Percentiles rank a stretch among this genome's conserved stretches.
Conservation (phyloP, 2,113 vertebrate genomes). For the Trematocara nigrifrons region DNA sequence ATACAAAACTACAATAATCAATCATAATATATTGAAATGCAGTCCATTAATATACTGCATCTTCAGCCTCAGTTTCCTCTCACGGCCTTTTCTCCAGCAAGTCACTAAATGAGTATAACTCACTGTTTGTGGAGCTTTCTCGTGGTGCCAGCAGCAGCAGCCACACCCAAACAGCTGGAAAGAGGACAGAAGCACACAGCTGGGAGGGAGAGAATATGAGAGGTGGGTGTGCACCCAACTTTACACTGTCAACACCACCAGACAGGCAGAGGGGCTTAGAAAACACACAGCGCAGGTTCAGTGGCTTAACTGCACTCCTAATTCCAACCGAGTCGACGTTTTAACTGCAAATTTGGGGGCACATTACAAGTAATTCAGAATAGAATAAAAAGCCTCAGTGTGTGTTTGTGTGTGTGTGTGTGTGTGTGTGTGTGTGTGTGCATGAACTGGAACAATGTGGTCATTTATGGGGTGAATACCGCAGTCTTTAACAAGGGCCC, state of each 20-base stretch:
- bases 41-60: not conserved
- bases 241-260: not conserved
- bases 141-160: slow-evolving; percentile 38
- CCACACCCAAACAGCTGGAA: slow-evolving; percentile 50
- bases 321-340: not conserved
- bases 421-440: slow-evolving; percentile 9
- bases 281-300: not conserved
- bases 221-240: not conserved
- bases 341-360: slow-evolving; percentile 11
- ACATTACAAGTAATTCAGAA: slow-evolving; percentile 27
- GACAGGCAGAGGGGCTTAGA: not conserved
- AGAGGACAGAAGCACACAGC: slow-evolving; percentile 36
- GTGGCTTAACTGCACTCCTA: not conserved
- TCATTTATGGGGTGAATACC: slow-evolving; percentile 57
- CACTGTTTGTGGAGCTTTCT: slow-evolving; percentile 11
- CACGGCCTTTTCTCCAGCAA: not conserved
- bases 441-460: slow-evolving; percentile 53
- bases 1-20: not conserved
- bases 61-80: not conserved
- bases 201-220: not conserved
- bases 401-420: slow-evolving; percentile 5
- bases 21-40: not conserved
- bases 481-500: slow-evolving; percentile 49
- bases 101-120: slow-evolving; percentile 38
- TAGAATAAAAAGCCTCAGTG: slow-evolving; percentile 29